Evolutionary conservation across 2,888 invertebrate genomes (phyloP), one percentile per base, ranked within the genome.

Genomic region (Dynastes hyllus): DNA sequence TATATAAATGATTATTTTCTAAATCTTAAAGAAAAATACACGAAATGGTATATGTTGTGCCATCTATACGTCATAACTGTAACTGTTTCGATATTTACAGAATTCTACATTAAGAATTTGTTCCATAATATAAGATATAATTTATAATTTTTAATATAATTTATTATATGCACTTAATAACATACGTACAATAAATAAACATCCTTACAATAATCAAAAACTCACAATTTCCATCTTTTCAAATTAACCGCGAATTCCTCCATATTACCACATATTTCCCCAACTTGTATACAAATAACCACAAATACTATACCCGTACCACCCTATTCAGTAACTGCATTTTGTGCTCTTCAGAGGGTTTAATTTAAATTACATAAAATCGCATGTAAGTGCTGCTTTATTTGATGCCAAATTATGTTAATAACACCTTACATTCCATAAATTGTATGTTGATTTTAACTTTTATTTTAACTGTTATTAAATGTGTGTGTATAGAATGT

Each of bases 321-420:
- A 22, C 22, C 22, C 22, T 22, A 22, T 22, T 22, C 22, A 37
- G 32, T 5, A 37, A 37, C 32, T 66, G 16, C 8, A n/a, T 40
- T 16, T n/a, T 16, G 40, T 66, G 11, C 11, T 66, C 45, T n/a
- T 4, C 66, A 16, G 37, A 37, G 9, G 37, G n/a, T 55, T 53
- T 71, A n/a, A 55, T 71, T 55, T 32, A 32, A 11, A 55, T 71
- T 55, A 55, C 2, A 71, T 32, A n/a, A 71, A 55, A 71, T 55
- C 55, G 16, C 32, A 71, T 37, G 71, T 71, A 71, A 71, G 71
- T 58, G 53, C 2, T 3, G 3, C 27, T 6, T n/a, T 53, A 5
- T 1, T 32, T 53, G 2, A 9, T 37, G 4, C 5, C 6, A 32
- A 32, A 70, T 32, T 70, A 11, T 8, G 2, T 29, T 29, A 6